These are phyloP conservation scores for Camponotus vicinus DNA, from an alignment of 1,140 invertebrate species.

Conservation along the genomic window DNA sequence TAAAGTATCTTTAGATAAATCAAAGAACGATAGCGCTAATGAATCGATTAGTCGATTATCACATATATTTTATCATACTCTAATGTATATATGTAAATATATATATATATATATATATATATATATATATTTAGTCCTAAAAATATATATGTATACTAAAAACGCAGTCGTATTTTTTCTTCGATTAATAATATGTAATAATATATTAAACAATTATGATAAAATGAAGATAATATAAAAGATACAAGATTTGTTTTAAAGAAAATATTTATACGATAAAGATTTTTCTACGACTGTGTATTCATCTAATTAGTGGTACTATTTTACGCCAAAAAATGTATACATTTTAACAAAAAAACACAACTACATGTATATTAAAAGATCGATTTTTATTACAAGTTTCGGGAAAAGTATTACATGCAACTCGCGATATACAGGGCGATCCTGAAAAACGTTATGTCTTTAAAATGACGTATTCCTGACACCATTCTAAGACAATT, in stretches of 20 bases:
- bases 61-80: slow-evolving; percentile 77
- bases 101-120: slow-evolving; percentile 80
- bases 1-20: slow-evolving; percentile 65
- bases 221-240: not conserved
- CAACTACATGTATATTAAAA: slow-evolving; percentile 17
- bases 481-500: too few relatives aligned
- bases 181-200: not conserved
- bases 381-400: slow-evolving; percentile 60
- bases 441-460: too few relatives aligned
- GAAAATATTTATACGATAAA: not conserved
- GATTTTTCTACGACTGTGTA: not conserved
- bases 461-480: too few relatives aligned
- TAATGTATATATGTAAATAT: slow-evolving; percentile 79
- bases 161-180: not conserved
- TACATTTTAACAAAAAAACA: slow-evolving; percentile 15
- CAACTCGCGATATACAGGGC: slow-evolving; percentile 78
- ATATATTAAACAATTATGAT: not conserved
- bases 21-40: slow-evolving; percentile 58
- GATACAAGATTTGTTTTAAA: slow-evolving; percentile 10
- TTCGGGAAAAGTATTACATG: slow-evolving; percentile 64
- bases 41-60: slow-evolving; percentile 61
- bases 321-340: not conserved
- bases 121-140: slow-evolving; percentile 71
- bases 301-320: not conserved
- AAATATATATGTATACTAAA: slow-evolving; percentile 49